phyloP scores from a whole-genome alignment of 1,140 invertebrate genomes.

The Aphaenogaster ashmeadi region DNA sequence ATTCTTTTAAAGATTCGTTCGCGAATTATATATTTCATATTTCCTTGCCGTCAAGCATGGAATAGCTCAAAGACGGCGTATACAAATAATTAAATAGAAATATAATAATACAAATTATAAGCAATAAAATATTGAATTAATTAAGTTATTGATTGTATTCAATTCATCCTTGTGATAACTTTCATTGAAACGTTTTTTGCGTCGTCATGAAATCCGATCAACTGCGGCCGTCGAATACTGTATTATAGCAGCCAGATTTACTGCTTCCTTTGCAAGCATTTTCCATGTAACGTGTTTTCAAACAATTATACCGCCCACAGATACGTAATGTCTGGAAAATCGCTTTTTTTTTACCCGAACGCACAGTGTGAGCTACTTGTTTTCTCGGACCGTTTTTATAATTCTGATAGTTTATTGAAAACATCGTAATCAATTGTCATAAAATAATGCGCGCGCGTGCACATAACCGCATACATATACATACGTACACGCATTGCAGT shows the following conservation, averaged over 20 bases:
- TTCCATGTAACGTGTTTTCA: conserved; percentile 11
- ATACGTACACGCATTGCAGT: too few species aligned
- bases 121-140: not conserved
- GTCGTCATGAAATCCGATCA: conserved; percentile 11
- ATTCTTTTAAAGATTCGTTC: conserved; percentile 36
- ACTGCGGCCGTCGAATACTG: not conserved
- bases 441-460: conserved; percentile 36
- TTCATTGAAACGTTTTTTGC: not conserved
- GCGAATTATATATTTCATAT: conserved; percentile 7
- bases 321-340: conserved; percentile 32
- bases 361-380: not conserved
- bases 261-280: not conserved
- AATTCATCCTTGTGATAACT: not conserved
- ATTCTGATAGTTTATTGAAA: conserved; percentile 35
- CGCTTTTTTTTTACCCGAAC: not conserved
- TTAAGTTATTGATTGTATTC: not conserved
- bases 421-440: conserved; percentile 56
- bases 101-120: conserved; percentile 1
- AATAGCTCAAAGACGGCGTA: not conserved
- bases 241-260: not conserved
- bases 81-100: not conserved
- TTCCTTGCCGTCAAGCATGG: not conserved
- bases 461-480: not conserved
- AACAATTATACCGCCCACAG: not conserved
- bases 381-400: conserved; percentile 14